Conservation (phyloP, 2,888 invertebrate species). For the Conomelus anceps region DNA sequence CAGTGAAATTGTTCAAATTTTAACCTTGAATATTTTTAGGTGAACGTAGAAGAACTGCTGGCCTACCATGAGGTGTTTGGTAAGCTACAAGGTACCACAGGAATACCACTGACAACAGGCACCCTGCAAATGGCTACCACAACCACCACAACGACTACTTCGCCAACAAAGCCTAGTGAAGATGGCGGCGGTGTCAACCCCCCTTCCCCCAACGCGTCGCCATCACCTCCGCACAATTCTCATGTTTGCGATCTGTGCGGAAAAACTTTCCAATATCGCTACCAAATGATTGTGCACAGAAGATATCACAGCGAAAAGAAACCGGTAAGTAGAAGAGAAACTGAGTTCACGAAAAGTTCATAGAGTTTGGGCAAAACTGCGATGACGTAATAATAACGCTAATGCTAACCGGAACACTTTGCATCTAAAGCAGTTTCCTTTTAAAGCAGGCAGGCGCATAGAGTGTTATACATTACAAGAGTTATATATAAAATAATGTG, state of each 20-base stretch:
- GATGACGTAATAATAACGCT: too few species aligned
- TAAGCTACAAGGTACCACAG: conserved; percentile 47
- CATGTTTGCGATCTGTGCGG: conserved; percentile 80
- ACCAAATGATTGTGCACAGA: conserved; percentile 77
- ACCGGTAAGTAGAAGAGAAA: conserved; percentile 44
- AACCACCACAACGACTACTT: conserved; percentile 10
- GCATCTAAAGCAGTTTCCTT: too few species aligned
- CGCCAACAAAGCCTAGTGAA: background rate
- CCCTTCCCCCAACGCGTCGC: background rate
- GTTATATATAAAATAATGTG: too few species aligned
- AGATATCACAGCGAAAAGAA: conserved; percentile 81
- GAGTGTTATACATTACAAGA: too few species aligned
- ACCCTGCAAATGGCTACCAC: conserved; percentile 40
- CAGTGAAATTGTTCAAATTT: background rate
- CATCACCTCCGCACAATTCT: conserved; percentile 46
- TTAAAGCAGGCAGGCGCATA: too few species aligned
- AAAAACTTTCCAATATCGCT: conserved; percentile 79
- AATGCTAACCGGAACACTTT: too few species aligned
- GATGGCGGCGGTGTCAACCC: background rate
- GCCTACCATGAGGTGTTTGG: conserved; percentile 83
- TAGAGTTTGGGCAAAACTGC: too few species aligned
- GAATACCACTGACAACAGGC: background rate
- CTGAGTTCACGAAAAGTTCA: too few species aligned
- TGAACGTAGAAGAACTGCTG: conserved; percentile 72
- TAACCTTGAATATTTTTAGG: conserved; percentile 34